phyloP scores from a whole-genome alignment of 2,797 vertebrate genomes.

The Notoglanidium macrostoma region DNA sequence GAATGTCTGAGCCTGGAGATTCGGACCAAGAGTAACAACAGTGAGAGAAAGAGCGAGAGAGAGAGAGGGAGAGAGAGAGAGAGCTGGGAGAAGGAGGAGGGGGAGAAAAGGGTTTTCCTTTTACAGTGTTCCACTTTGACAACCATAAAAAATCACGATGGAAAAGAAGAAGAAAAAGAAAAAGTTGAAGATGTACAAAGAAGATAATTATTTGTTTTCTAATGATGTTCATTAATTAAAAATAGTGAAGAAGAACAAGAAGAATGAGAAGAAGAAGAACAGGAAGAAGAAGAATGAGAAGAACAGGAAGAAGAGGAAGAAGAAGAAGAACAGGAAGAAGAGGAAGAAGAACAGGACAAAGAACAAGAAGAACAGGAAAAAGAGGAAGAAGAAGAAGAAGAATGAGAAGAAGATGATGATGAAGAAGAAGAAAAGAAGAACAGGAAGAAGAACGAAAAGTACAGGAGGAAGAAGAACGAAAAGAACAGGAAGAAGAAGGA shows the following conservation, averaged over 20 bases:
- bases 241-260: not conserved
- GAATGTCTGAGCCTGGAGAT: conserved; percentile 70
- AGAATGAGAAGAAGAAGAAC: not conserved
- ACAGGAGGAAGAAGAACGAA: not conserved
- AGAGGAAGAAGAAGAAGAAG: not conserved
- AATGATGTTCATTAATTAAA: not conserved
- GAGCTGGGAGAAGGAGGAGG: conserved; percentile 23
- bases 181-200: not conserved
- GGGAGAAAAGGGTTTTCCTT: conserved; percentile 13
- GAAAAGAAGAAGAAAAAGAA: not conserved
- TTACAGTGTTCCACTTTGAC: not conserved
- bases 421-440: conserved; percentile 54
- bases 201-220: not conserved
- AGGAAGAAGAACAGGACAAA: not conserved
- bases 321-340: not conserved
- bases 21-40: conserved; percentile 31
- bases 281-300: not conserved
- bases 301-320: not conserved
- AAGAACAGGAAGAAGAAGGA: not conserved
- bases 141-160: not conserved
- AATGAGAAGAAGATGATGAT: not conserved
- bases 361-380: not conserved
- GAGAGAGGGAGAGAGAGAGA: conserved; percentile 28
- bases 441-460: not conserved
- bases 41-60: conserved; percentile 15